A percentile compares a stretch with the other conserved stretches of the same genome.
Conservation (phyloP, 35 echinoderm and acorn worm genomes). For the Lytechinus pictus region DNA sequence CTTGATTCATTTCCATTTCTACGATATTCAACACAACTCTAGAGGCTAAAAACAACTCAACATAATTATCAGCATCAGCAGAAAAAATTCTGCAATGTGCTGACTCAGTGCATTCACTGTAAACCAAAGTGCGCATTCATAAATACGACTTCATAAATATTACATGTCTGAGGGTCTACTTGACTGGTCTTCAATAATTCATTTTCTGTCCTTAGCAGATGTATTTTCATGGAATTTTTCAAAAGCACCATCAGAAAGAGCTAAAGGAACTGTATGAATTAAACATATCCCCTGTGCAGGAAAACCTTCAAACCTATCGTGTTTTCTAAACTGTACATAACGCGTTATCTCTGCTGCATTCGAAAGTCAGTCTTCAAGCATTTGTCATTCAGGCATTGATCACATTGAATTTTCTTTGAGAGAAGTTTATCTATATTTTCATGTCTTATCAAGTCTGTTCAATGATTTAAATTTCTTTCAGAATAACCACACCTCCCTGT, state of each 20-base stretch:
- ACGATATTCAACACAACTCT: background rate
- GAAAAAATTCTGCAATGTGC: background rate
- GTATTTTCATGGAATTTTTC: background rate
- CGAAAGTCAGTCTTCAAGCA: background rate
- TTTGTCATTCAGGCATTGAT: background rate
- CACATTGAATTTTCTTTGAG: background rate
- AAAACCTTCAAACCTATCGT: background rate
- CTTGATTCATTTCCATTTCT: background rate
- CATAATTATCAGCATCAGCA: background rate
- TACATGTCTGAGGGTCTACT: background rate
- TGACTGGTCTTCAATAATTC: background rate
- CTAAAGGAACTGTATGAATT: background rate
- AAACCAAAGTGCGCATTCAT: background rate
- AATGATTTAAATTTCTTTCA: too few species aligned
- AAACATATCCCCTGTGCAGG: background rate
- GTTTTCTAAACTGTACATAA: background rate
- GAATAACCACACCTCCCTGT: too few species aligned
- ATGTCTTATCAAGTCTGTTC: too few species aligned
- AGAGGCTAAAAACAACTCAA: background rate
- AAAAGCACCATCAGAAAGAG: background rate
- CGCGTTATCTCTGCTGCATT: background rate
- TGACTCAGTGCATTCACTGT: background rate
- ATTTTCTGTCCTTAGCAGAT: background rate
- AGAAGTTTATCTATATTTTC: too few species aligned
- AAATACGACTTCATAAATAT: background rate